Evolutionary conservation across 2,113 vertebrate species (phyloP), one percentile per base, ranked within the genome.

Genomic region (Pluvianellus socialis): DNA sequence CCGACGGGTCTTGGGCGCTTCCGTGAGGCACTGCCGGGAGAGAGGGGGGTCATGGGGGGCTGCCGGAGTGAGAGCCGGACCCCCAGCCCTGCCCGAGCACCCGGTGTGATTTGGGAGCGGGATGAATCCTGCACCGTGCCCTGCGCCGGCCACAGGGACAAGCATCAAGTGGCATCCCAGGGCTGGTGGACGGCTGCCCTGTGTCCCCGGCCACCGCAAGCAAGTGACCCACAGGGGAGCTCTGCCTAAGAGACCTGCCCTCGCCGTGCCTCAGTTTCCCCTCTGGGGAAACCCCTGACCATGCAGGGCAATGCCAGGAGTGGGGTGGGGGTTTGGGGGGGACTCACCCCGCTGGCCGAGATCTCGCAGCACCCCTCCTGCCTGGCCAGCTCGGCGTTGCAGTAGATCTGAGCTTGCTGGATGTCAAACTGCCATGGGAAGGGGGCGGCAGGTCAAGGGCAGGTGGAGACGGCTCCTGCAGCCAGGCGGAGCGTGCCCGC

Each of bases 361-460:
- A 99, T 99, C 97, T 99, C 99, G 28, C 99, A 99, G 98, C 99
- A 99, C 20, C 99, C 98, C 90, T 99, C 99, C 79, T 98, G 98
- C 71, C 98, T 98, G 89, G 99, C 99, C 44, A 99, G 98, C 84
- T 98, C 95, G 0, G 99, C 98, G 70, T 99, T 98, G 12, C 99
- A 99, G 88, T 99, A 99, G 95, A 99, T 96, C 91, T 98, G 98
- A 6, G 98, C 98, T 97, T 99, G 99, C 97, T 99, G 99, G 86
- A 99, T 89, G 95, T 99, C 99, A 40, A 99, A 98, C 99, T 99
- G 97, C 50, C 67, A 91, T 3, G 2, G 67, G 70, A 58, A 66
- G 3, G 8, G 61, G 24, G 23, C 1, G 1, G 3, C 5, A 0
- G 61, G 6, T 90, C 53, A 92, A 72, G 30, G 10, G 7, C 21